A percentile compares a stretch with the other conserved stretches of the same genome.
Conservation (phyloP, 1,140 invertebrate species). For the Wasmannia auropunctata region DNA sequence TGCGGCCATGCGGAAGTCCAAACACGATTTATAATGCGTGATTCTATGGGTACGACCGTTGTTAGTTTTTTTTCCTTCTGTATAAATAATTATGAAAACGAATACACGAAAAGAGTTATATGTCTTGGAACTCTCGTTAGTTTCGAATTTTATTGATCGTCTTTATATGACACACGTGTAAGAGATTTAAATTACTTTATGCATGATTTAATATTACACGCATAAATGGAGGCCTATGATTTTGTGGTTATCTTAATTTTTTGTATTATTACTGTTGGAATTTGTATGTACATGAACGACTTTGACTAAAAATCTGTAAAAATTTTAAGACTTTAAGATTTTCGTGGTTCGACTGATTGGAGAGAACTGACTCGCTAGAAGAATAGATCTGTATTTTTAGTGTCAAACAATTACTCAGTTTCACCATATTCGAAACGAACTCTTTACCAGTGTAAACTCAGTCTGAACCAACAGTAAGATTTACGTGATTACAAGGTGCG, state of each 20-base stretch:
- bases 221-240: not conserved
- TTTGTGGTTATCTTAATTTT: not conserved
- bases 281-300: not conserved
- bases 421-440: not conserved
- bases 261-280: not conserved
- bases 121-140: not conserved
- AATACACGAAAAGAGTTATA: not conserved
- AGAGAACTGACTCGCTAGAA: not conserved
- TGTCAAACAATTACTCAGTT: not conserved
- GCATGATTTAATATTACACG: not conserved
- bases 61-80: conserved; percentile 10
- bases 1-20: conserved; percentile 29
- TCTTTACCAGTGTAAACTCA: conserved; percentile 22
- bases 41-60: not conserved
- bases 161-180: not conserved
- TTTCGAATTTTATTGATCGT: not conserved
- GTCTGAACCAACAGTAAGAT: conserved; percentile 34
- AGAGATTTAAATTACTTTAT: not conserved
- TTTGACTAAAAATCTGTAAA: not conserved
- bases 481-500: conserved; percentile 54
- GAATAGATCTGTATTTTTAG: not conserved
- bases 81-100: not conserved
- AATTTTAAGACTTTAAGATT: not conserved
- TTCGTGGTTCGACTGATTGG: not conserved
- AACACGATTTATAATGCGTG: conserved; percentile 36